Evolutionary conservation across 2,797 vertebrate genomes (phyloP).

Genomic region (Cercopithecus petaurista): DNA sequence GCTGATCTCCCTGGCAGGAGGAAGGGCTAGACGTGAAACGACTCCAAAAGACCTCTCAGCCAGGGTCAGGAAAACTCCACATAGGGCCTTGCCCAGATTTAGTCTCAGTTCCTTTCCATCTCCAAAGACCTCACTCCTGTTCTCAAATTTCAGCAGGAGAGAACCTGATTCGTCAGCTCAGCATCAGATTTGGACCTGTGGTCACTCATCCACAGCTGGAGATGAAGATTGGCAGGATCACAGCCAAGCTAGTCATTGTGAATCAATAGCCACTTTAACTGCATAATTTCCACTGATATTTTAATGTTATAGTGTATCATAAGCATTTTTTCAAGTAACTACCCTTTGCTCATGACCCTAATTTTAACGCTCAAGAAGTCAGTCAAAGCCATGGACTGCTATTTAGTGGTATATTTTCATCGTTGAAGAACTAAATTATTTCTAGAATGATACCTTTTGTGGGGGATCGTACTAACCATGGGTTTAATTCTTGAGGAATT

Average conservation of each 20-base stretch:
- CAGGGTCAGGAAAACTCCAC: no score
- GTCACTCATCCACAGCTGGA: accelerated
- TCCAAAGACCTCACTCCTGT: neutral
- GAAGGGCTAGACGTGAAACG: neutral
- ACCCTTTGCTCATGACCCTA: neutral
- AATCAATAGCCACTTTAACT: no score
- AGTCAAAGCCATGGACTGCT: neutral
- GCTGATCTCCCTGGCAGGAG: neutral
- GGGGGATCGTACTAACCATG: neutral
- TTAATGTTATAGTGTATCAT: neutral
- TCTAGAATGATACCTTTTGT: neutral
- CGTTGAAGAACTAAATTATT: neutral
- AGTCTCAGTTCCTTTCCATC: neutral
- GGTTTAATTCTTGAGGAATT: neutral
- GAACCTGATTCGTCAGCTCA: neutral
- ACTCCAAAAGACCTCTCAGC: neutral
- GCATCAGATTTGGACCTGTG: no score
- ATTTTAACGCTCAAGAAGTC: neutral
- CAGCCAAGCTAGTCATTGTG: neutral
- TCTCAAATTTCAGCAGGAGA: neutral
- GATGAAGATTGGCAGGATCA: neutral
- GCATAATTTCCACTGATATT: neutral
- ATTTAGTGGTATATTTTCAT: neutral
- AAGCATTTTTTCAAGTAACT: neutral
- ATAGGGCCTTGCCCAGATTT: no score